Base-by-base conservation (phyloP, 2,113 vertebrate genomes). In the Passer domesticus region DNA sequence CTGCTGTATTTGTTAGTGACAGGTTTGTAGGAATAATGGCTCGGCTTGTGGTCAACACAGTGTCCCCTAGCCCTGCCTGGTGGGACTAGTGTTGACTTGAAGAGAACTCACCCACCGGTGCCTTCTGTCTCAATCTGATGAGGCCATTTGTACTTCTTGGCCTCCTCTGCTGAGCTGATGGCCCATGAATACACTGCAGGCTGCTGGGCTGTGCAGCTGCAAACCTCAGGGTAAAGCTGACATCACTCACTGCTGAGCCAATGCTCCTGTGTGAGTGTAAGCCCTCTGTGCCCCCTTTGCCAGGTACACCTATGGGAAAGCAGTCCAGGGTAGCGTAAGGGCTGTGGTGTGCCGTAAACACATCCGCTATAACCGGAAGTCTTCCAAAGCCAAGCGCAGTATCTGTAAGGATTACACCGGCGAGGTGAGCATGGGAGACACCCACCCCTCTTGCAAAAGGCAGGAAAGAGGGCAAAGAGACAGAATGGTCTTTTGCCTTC, bases 281-380 rank as follows among this genome's bases (percentile, higher is more conserved):
- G 46, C 43, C 17, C 21, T 43, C 18, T 80, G 22, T 92, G 55
- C 59, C 62, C 1, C 77, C 59, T 78, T 53, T 76, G 16, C 58
- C 84, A 97, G 96, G 82, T 97, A 97, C 92, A 97, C 87, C 0
- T 95, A 97, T 5, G 91, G 94, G 81, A 97, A 95, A 28, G 77
- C 89, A 33, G 94, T 95, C 27, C 83, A 23, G 39, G 94, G 97
- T 0, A 76, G 60, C 2, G 94, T 94, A 81, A 89, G 22, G 77
- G 83, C 53, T 5, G 70, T 50, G 69, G 94, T 97, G 37, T 97
- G 96, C 75, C 91, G 78, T 2, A 95, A 94, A 5, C 44, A 66
- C 3, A 15, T 78, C 47, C 74, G 5, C 43, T 92, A 95, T 8
- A 46, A 24, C 28, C n/a, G 56, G 13, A 89, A 15, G 15, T 67